Conservation (phyloP, 2,888 invertebrate genomes). For the Acanthoscelides obtectus region DNA sequence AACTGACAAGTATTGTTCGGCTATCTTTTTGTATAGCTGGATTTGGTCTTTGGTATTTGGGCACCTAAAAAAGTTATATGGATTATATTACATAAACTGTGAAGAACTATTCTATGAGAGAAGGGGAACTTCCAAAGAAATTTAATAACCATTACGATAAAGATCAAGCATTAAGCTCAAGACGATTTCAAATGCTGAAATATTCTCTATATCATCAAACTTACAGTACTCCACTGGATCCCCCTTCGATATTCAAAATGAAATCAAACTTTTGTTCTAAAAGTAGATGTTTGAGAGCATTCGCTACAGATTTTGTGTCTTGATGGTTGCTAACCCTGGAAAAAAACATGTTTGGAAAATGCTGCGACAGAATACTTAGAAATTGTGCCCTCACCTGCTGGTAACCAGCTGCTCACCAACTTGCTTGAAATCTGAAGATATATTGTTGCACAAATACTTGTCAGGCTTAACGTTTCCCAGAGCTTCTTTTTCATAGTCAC, state of each 20-base stretch:
- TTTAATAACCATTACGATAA: too few relatives aligned
- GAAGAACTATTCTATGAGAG: too few relatives aligned
- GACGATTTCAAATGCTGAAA: slow-evolving; percentile 1
- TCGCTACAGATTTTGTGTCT: slow-evolving; percentile 49
- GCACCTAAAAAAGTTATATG: slow-evolving; percentile 35
- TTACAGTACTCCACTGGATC: slow-evolving; percentile 59
- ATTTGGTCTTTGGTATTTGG: slow-evolving; percentile 33
- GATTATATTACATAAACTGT: too few relatives aligned
- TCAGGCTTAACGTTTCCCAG: slow-evolving; percentile 31
- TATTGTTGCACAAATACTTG: slow-evolving; percentile 41
- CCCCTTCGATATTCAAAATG: slow-evolving; percentile 70
- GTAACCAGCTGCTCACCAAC: slow-evolving; percentile 62
- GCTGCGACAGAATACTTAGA: slow-evolving; percentile 27
- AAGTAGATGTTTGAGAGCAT: slow-evolving; percentile 62
- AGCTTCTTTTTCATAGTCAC: slow-evolving; percentile 44
- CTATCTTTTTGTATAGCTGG: slow-evolving; percentile 51
- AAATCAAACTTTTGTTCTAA: slow-evolving; percentile 65
- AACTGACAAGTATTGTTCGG: slow-evolving; percentile 47
- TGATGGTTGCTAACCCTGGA: slow-evolving; percentile 41
- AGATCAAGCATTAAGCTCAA: too few relatives aligned
- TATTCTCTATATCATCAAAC: slow-evolving; percentile 16
- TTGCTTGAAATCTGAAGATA: slow-evolving; percentile 52
- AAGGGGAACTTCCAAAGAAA: too few relatives aligned
- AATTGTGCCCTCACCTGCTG: slow-evolving; percentile 33
- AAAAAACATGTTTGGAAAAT: not conserved